Conservation (phyloP, 2,797 vertebrate genomes). For the Aselliscus stoliczkanus region DNA sequence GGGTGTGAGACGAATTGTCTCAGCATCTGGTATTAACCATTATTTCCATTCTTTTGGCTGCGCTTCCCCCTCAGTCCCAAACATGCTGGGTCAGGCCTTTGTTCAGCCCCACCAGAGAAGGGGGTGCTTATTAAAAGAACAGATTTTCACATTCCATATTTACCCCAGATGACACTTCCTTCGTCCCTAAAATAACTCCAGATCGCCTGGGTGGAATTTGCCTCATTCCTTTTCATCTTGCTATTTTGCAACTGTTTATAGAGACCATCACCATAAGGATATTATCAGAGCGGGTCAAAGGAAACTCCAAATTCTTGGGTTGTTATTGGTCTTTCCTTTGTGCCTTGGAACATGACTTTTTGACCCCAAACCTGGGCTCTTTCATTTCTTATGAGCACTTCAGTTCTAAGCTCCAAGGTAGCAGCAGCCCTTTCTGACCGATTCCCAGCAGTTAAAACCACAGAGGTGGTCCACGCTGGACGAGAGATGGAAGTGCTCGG, state of each 20-base stretch:
- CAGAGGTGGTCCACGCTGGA: conserved; percentile 46
- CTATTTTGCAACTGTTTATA: conserved; percentile 75
- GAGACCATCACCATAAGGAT: conserved; percentile 77
- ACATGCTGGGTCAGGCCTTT: conserved; percentile 44
- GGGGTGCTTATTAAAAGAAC: conserved; percentile 69
- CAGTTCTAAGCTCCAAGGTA: conserved; percentile 56
- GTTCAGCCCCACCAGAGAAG: conserved; percentile 62
- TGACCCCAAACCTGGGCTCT: conserved; percentile 36
- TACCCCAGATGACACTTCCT: conserved; percentile 65
- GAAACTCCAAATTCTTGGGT: conserved; percentile 58
- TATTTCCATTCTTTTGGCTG: conserved; percentile 15
- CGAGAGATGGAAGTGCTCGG: neutral
- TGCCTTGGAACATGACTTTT: conserved; percentile 70
- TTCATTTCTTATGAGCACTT: conserved; percentile 63
- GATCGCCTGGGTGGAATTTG: conserved; percentile 33
- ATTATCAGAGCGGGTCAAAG: conserved; percentile 70
- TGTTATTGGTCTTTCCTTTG: conserved; percentile 58
- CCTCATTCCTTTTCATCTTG: conserved; percentile 63
- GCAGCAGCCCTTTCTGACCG: conserved; percentile 63
- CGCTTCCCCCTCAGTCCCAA: neutral
- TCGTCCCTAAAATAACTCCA: conserved; percentile 69
- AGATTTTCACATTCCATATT: conserved; percentile 58
- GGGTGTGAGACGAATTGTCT: conserved; percentile 43
- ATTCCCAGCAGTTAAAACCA: conserved; percentile 72
- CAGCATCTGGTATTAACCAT: conserved; percentile 45